Base-by-base conservation (phyloP, 2,797 vertebrate genomes). In the Sebastes nivosus region DNA sequence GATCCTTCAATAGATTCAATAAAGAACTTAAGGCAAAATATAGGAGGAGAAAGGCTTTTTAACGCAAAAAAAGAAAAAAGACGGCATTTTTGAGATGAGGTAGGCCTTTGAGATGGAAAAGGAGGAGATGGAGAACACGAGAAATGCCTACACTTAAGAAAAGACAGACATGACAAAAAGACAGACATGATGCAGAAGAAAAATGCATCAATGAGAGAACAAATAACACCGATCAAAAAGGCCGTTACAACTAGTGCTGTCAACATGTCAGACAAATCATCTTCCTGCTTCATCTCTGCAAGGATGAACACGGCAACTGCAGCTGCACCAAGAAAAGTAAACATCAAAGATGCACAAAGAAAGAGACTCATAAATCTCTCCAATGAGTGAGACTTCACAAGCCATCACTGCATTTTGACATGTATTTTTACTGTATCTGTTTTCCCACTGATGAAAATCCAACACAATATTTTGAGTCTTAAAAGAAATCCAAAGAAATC, bases 311-410 rank as follows among this genome's bases (percentile, higher is more conserved):
- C 1, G 18, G 52, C 16, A 57, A 46, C 34, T 74, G 58, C 22
- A 75, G 52, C 81, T 69, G 24, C 42, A 72, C 29, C 42, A 42
- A 64, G 22, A 67, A 67, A 73, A 20, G 4, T 57, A 57, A 13
- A 57, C 4, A 25, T 57, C 54, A 25, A 57, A 70, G 8, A 32
- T 11, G n/a, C 16, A 55, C 46, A 55, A 66, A 29, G 59, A 16
- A 46, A 18, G 0, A 46, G 42, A 16, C 20, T 6, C 8, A 2
- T 1, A 57, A 36, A 13, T 30, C 3, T 75, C 13, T n/a, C 4
- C 42, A 24, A 10, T 50, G 42, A 7, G 0, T 0, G 24, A 66
- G 27, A n/a, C 22, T 66, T 11, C 16, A 16, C 3, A 14, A 66
- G 32, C 42, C 9, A 79, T 16, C 12, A 22, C 16, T 57, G 24